These are phyloP conservation scores for Myotis findleyi DNA, from an alignment of 2,797 vertebrate genomes.

Conservation along the genomic window DNA sequence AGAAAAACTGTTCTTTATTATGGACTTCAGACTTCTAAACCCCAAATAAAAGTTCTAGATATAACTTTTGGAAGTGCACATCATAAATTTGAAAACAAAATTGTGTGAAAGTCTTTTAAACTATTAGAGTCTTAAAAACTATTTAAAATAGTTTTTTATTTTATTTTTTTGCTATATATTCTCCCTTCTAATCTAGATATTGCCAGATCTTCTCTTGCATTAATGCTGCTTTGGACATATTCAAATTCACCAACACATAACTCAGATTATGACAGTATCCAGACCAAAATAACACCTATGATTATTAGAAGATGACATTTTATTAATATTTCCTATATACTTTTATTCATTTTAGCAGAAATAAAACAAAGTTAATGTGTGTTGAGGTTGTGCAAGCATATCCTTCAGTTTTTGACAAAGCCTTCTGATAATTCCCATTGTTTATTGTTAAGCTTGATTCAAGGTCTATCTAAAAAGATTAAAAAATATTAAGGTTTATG, in stretches of 20 bases:
- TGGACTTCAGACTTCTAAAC: neutral
- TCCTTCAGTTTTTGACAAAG: neutral
- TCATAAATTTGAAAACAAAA: neutral
- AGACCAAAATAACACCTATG: neutral
- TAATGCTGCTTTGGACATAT: neutral
- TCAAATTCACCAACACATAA: neutral
- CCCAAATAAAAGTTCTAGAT: neutral
- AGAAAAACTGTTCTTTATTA: neutral
- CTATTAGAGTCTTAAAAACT: neutral
- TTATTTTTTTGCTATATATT: neutral
- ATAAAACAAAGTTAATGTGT: neutral
- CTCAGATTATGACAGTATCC: neutral
- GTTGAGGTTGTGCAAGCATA: neutral
- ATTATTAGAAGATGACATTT: neutral
- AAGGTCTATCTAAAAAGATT: neutral
- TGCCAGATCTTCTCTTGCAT: neutral
- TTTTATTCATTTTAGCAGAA: neutral
- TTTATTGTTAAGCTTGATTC: neutral
- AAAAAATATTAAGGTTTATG: neutral
- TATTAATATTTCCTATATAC: neutral
- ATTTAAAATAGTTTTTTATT: neutral
- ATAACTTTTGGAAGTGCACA: neutral
- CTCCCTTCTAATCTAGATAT: neutral
- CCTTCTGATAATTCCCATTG: neutral
- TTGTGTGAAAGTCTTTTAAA: neutral